These are phyloP conservation scores for Cyanoramphus novaezelandiae DNA, from an alignment of 2,113 vertebrate species.

Conservation along the genomic window DNA sequence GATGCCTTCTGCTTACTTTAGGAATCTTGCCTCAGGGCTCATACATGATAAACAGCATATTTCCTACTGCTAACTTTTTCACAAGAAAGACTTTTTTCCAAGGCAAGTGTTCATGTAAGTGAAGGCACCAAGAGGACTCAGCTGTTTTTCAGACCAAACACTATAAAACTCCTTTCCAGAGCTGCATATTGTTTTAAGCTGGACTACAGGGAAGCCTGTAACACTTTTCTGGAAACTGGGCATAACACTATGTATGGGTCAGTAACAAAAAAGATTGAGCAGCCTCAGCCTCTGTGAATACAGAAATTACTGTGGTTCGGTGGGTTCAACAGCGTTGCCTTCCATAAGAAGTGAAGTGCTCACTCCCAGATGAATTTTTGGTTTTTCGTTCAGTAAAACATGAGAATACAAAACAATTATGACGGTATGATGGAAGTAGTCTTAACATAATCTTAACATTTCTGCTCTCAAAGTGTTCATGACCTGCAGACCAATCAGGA, in stretches of 20 bases:
- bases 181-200: not conserved
- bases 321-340: not conserved
- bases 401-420: not conserved
- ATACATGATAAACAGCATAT: not conserved
- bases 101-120: not conserved
- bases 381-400: not conserved
- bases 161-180: not conserved
- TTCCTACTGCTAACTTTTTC: not conserved
- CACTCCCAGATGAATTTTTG: not conserved
- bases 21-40: not conserved
- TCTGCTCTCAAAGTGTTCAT: not conserved
- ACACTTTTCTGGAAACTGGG: not conserved
- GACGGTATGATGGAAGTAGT: not conserved
- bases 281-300: not conserved
- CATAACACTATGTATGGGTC: accelerated
- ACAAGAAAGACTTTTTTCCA: not conserved
- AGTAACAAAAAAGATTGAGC: not conserved
- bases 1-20: not conserved
- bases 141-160: not conserved
- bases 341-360: not conserved
- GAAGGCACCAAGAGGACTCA: not conserved
- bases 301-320: not conserved
- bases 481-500: not conserved
- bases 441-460: not conserved
- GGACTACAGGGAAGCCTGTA: not conserved